Percentiles rank a stretch among this genome's conserved stretches.
Conservation (phyloP, 2,113 vertebrate species). For the Seriola dumerili region DNA sequence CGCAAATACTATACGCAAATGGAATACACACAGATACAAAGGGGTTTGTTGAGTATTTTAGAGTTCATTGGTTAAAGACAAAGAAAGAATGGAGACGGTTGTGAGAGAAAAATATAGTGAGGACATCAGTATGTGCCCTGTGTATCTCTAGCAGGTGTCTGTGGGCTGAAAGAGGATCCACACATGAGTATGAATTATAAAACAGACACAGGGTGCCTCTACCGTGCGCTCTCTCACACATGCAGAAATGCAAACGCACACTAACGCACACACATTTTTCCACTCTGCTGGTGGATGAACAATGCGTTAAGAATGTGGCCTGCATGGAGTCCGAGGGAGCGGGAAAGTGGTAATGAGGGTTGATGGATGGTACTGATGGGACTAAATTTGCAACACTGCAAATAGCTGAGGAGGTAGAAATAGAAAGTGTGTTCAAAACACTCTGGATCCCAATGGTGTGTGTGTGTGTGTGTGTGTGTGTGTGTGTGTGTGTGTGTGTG, state of each 20-base stretch:
- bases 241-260: conserved; percentile 33
- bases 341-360: conserved; percentile 53
- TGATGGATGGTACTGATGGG: conserved; percentile 62
- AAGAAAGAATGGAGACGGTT: background rate
- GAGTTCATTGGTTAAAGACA: conserved; percentile 8
- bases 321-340: conserved; percentile 7
- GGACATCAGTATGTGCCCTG: conserved; percentile 52
- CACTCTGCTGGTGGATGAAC: conserved; percentile 48
- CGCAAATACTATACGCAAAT: conserved; percentile 24
- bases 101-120: conserved; percentile 8
- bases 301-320: conserved; percentile 60
- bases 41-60: background rate
- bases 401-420: conserved; percentile 34
- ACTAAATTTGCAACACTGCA: conserved; percentile 43
- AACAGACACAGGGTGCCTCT: conserved; percentile 60
- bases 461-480: conserved; percentile 20
- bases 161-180: conserved; percentile 78
- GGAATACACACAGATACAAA: background rate
- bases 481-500: conserved; percentile 14
- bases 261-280: conserved; percentile 42
- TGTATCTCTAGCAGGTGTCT: conserved; percentile 70
- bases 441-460: conserved; percentile 7
- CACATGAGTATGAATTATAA: conserved; percentile 80
- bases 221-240: conserved; percentile 34
- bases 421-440: conserved; percentile 22